A percentile compares a stretch with the other conserved stretches of the same genome.
These are phyloP conservation scores for Tetranychus urticae DNA, from an alignment of 1,140 invertebrate species.

Conservation along the genomic window DNA sequence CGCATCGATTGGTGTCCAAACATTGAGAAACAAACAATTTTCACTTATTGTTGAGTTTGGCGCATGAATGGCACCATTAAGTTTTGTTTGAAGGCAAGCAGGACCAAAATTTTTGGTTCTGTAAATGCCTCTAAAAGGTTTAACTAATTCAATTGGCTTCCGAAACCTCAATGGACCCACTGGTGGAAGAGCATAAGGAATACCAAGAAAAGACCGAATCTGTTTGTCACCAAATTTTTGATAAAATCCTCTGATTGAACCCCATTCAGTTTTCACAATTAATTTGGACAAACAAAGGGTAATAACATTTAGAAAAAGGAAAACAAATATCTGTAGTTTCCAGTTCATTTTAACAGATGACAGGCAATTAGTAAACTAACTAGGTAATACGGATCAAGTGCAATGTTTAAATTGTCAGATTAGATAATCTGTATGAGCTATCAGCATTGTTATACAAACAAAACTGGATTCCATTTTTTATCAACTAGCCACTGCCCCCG, in stretches of 20 bases:
- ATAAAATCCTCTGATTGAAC: background rate
- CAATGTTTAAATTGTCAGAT: too few relatives aligned
- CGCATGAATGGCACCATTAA: background rate
- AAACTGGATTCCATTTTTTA: too few relatives aligned
- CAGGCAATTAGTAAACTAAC: too few relatives aligned
- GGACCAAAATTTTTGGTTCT: background rate
- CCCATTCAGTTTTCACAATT: background rate
- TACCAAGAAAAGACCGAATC: conserved; percentile 66
- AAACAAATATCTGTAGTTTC: too few relatives aligned
- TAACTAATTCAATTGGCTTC: conserved; percentile 43
- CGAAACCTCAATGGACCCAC: conserved; percentile 50
- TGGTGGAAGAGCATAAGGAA: conserved; percentile 79
- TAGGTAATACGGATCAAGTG: too few relatives aligned
- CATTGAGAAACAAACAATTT: conserved; percentile 80
- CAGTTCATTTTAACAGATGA: too few relatives aligned
- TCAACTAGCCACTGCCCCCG: too few relatives aligned
- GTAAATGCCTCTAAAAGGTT: background rate
- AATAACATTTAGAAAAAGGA: too few relatives aligned
- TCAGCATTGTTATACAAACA: too few relatives aligned
- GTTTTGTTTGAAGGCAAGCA: background rate
- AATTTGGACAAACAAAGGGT: too few relatives aligned
- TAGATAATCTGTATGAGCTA: too few relatives aligned
- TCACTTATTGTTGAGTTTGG: conserved; percentile 24
- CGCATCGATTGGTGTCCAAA: conserved; percentile 45
- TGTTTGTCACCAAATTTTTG: conserved; percentile 25